These are phyloP conservation scores for Anguilla megastoma DNA, from an alignment of 2,797 vertebrate genomes.

Conservation along the genomic window DNA sequence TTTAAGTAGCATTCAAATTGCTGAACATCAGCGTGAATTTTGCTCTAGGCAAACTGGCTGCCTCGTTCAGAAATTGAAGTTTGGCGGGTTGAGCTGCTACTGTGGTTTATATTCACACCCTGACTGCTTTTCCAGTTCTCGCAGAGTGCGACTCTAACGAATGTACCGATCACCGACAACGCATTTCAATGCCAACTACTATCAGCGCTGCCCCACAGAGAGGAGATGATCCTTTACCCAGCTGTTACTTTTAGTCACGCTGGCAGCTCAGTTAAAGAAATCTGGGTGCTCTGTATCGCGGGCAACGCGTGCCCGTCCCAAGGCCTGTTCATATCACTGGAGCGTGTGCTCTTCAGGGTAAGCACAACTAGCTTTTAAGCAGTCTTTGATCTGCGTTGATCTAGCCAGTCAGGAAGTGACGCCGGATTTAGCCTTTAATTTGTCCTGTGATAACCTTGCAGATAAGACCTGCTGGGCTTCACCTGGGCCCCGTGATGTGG, in stretches of 20 bases:
- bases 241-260: background rate
- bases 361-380: slow-evolving; percentile 1
- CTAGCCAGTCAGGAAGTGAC: background rate
- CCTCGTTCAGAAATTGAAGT: background rate
- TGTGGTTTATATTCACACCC: background rate
- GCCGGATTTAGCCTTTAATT: slow-evolving; percentile 22
- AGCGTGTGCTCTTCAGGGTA: slow-evolving; percentile 12
- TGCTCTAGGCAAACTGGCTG: background rate
- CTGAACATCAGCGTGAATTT: background rate
- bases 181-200: background rate
- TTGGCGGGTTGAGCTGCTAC: background rate
- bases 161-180: background rate
- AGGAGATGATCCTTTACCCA: background rate
- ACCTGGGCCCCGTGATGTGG: background rate
- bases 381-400: slow-evolving; percentile 32
- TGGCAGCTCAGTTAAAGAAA: background rate
- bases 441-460: slow-evolving; percentile 12
- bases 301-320: background rate
- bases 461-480: background rate
- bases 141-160: background rate
- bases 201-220: background rate
- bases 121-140: background rate
- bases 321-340: background rate
- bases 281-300: background rate
- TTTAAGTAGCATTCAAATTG: background rate